A percentile compares a stretch with the other conserved stretches of the same genome.
Evolutionary conservation across 2,797 vertebrate species (phyloP).

Genomic region (Podarcis lilfordi): DNA sequence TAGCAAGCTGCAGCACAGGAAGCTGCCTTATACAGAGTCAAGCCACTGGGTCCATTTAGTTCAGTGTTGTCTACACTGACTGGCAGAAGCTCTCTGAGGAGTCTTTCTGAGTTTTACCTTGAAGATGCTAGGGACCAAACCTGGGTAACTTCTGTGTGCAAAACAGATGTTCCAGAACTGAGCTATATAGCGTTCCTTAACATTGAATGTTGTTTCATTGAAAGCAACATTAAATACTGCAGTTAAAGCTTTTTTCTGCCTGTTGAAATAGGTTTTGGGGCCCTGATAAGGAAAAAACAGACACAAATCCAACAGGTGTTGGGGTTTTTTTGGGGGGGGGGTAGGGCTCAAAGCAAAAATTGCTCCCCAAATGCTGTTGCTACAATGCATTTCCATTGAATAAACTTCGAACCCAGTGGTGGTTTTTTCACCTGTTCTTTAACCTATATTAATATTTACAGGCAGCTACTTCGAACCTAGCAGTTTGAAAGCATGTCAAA

Average conservation of each 20-base stretch:
- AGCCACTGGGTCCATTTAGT: no score
- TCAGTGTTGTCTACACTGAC: no score
- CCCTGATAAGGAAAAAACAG: fast-evolving
- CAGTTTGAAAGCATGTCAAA: no score
- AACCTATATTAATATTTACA: neutral
- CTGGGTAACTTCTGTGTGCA: no score
- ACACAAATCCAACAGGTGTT: neutral
- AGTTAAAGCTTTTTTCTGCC: neutral
- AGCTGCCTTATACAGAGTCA: no score
- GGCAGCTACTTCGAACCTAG: neutral
- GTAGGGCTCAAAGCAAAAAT: no score
- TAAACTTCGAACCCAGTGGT: neutral
- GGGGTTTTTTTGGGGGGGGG: neutral
- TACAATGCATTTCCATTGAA: neutral
- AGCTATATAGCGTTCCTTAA: no score
- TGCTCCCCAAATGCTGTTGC: neutral
- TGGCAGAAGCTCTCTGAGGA: no score
- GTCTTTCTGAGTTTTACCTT: no score
- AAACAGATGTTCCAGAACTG: no score
- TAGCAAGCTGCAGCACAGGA: neutral
- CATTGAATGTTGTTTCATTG: no score
- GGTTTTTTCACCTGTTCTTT: neutral
- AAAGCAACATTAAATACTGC: neutral
- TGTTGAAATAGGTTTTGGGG: neutral
- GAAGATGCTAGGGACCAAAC: no score